phyloP scores from a whole-genome alignment of 2,113 vertebrate species.

The Climacteris rufus region DNA sequence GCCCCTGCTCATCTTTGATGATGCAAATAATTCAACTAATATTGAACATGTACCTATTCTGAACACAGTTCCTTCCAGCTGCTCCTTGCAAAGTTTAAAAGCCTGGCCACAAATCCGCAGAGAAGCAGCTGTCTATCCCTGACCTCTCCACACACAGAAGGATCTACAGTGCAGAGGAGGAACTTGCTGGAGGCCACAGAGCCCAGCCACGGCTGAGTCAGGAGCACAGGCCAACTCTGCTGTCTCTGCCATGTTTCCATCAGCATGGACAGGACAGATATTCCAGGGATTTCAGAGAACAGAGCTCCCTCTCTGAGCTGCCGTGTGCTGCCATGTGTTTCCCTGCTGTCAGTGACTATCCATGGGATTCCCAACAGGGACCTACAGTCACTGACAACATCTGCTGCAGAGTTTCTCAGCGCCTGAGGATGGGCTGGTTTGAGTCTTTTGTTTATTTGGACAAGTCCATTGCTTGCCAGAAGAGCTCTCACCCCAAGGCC shows the following conservation, averaged over 20 bases:
- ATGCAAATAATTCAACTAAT: background rate
- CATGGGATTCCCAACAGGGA: conserved; percentile 11
- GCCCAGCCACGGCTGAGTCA: background rate
- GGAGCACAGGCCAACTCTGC: background rate
- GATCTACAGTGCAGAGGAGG: background rate
- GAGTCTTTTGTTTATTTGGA: conserved; percentile 25
- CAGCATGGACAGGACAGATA: background rate
- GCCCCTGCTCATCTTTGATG: background rate
- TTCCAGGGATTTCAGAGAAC: background rate
- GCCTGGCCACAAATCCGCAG: background rate
- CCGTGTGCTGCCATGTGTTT: background rate
- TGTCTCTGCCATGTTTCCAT: background rate
- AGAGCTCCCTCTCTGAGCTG: background rate
- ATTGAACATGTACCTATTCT: background rate
- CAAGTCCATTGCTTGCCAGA: background rate
- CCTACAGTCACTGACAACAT: conserved; percentile 1
- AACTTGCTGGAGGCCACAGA: background rate
- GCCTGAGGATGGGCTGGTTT: background rate
- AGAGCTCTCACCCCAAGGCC: background rate
- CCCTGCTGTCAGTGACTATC: background rate
- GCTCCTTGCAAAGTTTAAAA: background rate
- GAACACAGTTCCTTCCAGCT: background rate
- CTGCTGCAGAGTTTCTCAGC: background rate
- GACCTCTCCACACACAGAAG: background rate
- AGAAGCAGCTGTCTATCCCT: background rate